A percentile compares a stretch with the other conserved stretches of the same genome.
phyloP scores from a whole-genome alignment of 2,888 invertebrate genomes.

The Conus canariensis region DNA sequence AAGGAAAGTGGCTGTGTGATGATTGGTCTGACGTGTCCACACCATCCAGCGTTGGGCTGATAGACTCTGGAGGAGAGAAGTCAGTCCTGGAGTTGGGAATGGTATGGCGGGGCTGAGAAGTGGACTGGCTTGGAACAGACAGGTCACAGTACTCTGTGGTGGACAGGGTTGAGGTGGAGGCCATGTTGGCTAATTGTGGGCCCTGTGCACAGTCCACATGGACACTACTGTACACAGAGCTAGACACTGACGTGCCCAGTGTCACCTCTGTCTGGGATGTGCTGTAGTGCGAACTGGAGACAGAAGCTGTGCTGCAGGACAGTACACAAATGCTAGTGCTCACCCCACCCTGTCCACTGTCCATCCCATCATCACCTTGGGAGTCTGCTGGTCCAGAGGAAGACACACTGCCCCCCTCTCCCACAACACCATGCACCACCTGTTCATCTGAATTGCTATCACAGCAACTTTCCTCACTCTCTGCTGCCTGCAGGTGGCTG shows the following conservation, averaged over 20 bases:
- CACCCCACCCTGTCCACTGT: constrained; percentile 11
- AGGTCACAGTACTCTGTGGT: neutral
- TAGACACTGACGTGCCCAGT: constrained; percentile 5
- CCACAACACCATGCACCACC: constrained; percentile 31
- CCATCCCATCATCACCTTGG: constrained; percentile 6
- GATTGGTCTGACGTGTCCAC: constrained; percentile 1
- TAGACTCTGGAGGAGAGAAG: neutral
- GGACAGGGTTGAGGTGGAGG: constrained; percentile 22
- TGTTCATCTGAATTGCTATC: constrained; percentile 50
- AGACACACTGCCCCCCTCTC: constrained; percentile 44
- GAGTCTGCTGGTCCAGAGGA: constrained; percentile 46
- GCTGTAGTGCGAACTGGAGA: constrained; percentile 17
- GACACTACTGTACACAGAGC: neutral
- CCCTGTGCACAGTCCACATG: neutral
- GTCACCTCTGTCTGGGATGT: neutral
- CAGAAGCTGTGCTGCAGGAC: neutral
- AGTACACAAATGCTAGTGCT: neutral
- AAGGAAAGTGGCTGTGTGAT: neutral
- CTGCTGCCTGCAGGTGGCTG: constrained; percentile 4
- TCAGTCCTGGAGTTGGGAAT: neutral
- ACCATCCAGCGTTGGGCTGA: neutral
- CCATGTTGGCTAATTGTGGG: constrained; percentile 1
- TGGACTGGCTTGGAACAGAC: constrained; percentile 18
- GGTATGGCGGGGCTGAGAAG: neutral
- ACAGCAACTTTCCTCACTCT: constrained; percentile 44